phyloP scores from a whole-genome alignment of 1,140 invertebrate genomes.

The Phocides pigmalion region DNA sequence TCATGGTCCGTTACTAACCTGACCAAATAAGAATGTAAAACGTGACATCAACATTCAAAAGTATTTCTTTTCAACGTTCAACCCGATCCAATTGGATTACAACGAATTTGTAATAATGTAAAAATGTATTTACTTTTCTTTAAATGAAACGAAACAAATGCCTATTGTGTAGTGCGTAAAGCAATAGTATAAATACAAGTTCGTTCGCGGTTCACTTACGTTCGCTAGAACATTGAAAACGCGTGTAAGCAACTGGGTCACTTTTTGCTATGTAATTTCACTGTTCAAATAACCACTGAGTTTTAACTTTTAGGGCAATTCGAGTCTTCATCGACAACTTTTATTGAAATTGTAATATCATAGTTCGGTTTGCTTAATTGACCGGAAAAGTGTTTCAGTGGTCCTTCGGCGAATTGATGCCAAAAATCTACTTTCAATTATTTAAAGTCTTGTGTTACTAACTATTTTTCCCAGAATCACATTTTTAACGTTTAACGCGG shows the following conservation, averaged over 20 bases:
- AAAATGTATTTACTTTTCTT: too few species aligned
- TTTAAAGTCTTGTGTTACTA: neutral
- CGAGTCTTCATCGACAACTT: neutral
- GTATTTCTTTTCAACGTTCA: too few species aligned
- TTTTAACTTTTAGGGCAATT: slow-evolving; percentile 23
- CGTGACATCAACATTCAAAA: neutral
- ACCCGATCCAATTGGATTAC: neutral
- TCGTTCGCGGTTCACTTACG: slow-evolving; percentile 51
- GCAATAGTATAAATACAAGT: slow-evolving; percentile 28
- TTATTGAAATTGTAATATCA: slow-evolving; percentile 13
- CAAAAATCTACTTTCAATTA: too few species aligned
- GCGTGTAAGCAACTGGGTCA: slow-evolving; percentile 60
- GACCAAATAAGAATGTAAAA: neutral
- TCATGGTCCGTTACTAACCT: too few species aligned
- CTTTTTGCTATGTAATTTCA: slow-evolving; percentile 60
- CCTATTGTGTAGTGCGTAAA: slow-evolving; percentile 11
- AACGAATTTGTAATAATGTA: neutral
- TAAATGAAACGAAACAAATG: neutral
- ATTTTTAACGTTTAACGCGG: too few species aligned
- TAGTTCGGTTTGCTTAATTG: slow-evolving; percentile 17
- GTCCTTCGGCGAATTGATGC: neutral
- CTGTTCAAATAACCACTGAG: slow-evolving; percentile 58
- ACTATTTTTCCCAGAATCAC: too few species aligned
- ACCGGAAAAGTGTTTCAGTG: slow-evolving; percentile 11
- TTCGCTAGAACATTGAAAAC: slow-evolving; percentile 39